Evolutionary conservation across 2,797 vertebrate genomes (phyloP), one percentile per base, ranked within the genome.

Genomic region (Peromyscus melanophrys): DNA sequence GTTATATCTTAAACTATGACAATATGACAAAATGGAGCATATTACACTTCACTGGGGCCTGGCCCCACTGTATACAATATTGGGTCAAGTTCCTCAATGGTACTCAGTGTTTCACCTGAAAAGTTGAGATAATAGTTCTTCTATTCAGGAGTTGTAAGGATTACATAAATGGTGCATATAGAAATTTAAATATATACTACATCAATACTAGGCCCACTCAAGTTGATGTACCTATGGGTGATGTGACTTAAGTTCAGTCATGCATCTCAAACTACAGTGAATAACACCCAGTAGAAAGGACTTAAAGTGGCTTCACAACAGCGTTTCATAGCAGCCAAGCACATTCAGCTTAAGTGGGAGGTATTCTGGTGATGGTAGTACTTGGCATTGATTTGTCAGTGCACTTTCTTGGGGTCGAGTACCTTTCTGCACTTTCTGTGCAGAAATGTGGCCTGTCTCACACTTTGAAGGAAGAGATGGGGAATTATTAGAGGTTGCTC

Each of bases 341-440:
- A 11, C 81, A 75, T 40, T 67, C 13, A 55, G 77, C 14, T 86
- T 83, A 84, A 6, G 1, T 55, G 40, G 69, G 31, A 80, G 63
- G 31, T 25, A 77, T 88, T 92, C 59, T 77, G n/a, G 71, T 78
- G 43, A 77, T 27, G 69, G 40, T 1, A 8, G 31, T 37, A 12
- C 6, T 86, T 96, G 55, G 86, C 23, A 10, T 81, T 65, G 67
- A 95, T 52, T 92, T 11, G 93, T 11, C 57, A 92, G 83, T 55
- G 40, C 43, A 34, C 16, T 27, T 19, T 19, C 12, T 61, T 83
- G 11, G 52, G n/a, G 12, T 4, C 37, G 7, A 31, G 23, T 37
- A 14, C 0, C 40, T 34, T 84, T 75, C 21, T 89, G 55, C 0
- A 9, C 4, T 91, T 73, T 13, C 27, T 55, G 46, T 16, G 0